A percentile compares a stretch with the other conserved stretches of the same genome.
These are phyloP conservation scores for Brachionus rotundiformis DNA, from an alignment of 1,140 invertebrate species.

Conservation along the genomic window DNA sequence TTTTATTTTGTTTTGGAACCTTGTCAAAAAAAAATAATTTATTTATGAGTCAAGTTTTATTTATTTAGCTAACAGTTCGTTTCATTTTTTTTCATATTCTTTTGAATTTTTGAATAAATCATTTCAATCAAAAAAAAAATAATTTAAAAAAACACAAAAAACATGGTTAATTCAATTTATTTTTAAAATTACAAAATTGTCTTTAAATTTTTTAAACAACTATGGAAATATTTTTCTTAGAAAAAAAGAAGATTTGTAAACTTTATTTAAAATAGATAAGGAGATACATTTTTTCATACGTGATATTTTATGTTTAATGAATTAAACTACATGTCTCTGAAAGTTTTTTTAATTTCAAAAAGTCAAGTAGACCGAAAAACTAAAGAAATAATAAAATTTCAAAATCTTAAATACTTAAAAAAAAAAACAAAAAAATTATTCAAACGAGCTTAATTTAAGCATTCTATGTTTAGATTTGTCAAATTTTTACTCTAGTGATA, in stretches of 20 bases:
- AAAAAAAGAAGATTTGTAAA: neutral
- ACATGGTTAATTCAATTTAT: neutral
- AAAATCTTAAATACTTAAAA: neutral
- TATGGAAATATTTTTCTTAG: neutral
- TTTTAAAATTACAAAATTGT: neutral
- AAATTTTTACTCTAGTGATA: neutral
- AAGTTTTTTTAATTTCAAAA: neutral
- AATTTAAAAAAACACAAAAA: too few relatives aligned
- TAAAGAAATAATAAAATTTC: neutral
- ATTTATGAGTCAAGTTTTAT: too few relatives aligned
- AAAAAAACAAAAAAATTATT: neutral
- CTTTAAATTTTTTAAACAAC: slow-evolving; percentile 1
- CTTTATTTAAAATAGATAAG: neutral
- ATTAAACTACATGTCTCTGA: neutral
- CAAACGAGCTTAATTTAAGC: slow-evolving; percentile 37
- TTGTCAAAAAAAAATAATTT: too few relatives aligned
- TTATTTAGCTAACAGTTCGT: too few relatives aligned
- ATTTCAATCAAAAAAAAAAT: too few relatives aligned
- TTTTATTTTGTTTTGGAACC: too few relatives aligned
- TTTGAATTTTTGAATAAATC: too few relatives aligned
- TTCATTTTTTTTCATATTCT: too few relatives aligned
- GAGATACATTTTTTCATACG: neutral
- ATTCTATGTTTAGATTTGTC: slow-evolving; percentile 1
- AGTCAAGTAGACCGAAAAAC: neutral
- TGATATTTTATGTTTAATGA: neutral